Evolutionary conservation across 1,140 invertebrate species (phyloP), one percentile per base, ranked within the genome.

Genomic region (Fopius arisanus): DNA sequence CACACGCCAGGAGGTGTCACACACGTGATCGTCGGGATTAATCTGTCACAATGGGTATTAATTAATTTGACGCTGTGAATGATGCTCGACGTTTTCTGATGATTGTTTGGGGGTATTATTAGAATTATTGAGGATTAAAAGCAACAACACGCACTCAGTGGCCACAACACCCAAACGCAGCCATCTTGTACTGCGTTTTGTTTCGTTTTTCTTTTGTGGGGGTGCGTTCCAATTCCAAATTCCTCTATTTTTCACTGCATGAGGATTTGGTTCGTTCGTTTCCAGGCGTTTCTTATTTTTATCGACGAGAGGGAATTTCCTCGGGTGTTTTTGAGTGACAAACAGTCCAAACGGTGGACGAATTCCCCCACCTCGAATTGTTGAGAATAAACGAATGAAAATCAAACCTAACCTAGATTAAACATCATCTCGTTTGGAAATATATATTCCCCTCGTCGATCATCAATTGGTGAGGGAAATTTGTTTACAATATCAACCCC

Each of bases 91-190:
- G 7, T 19, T 23, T 59, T 9, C 26, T 3, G 19, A 12, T 23
- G n/a, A n/a, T 59, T 59, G 6, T 23, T 23, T 26, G 5, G 54
- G 21, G 26, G 21, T 19, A 59, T 59, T 59, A n/a, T 59, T 59
- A 6, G 43, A 14, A 19, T 51, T 51, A 12, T 59, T 59, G 54
- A 23, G 16, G 23, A 59, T 59, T 26, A 10, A 6, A 4, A 26
- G 19, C 19, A 23, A 59, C 54, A 59, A 59, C 73, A 62, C 75
- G 72, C 26, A 75, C 67, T 78, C 78, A 84, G 68, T 79, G 81
- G 78, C 79, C 83, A 85, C 82, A 83, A 86, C 82, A 85, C 81
- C 81, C 82, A 83, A 84, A 79, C 81, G 83, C 77, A 78, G 84
- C 84, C 83, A 85, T 85, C 81, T 85, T 85, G 83, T 81, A 80